A percentile compares a stretch with the other conserved stretches of the same genome.
Conservation (phyloP, 2,113 vertebrate genomes). For the Oreochromis tanganicae region DNA sequence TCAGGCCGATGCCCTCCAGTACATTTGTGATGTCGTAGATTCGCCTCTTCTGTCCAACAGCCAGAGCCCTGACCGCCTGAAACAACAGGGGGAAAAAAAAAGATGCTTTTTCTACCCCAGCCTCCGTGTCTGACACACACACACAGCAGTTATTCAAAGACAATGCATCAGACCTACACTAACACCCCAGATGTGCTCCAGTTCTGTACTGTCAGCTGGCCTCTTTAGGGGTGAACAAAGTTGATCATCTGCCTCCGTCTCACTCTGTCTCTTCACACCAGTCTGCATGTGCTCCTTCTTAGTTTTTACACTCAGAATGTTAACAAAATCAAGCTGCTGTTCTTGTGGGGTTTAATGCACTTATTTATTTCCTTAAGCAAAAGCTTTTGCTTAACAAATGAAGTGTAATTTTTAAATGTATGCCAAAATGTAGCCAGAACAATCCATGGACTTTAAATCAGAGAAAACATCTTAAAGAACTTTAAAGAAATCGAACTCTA, state of each 20-base stretch:
- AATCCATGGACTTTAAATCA: background rate
- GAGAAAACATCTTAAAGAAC: background rate
- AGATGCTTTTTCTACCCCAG: background rate
- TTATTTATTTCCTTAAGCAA: background rate
- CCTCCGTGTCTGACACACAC: background rate
- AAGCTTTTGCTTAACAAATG: background rate
- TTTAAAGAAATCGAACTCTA: background rate
- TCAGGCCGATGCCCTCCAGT: slow-evolving; percentile 89
- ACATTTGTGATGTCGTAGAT: slow-evolving; percentile 98
- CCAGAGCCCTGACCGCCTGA: slow-evolving; percentile 84
- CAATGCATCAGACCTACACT: background rate
- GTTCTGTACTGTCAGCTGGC: background rate
- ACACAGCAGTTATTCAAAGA: background rate
- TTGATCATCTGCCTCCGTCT: background rate
- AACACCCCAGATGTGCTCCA: background rate
- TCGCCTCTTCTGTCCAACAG: slow-evolving; percentile 85
- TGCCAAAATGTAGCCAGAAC: background rate
- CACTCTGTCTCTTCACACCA: background rate
- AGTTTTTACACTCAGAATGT: background rate
- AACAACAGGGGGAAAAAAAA: background rate
- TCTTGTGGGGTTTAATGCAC: background rate
- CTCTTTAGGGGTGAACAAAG: background rate
- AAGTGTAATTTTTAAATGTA: background rate
- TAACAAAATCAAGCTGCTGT: background rate
- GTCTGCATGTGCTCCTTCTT: background rate